Conservation (phyloP, 2,797 vertebrate genomes). For the Delichon dasypus region DNA sequence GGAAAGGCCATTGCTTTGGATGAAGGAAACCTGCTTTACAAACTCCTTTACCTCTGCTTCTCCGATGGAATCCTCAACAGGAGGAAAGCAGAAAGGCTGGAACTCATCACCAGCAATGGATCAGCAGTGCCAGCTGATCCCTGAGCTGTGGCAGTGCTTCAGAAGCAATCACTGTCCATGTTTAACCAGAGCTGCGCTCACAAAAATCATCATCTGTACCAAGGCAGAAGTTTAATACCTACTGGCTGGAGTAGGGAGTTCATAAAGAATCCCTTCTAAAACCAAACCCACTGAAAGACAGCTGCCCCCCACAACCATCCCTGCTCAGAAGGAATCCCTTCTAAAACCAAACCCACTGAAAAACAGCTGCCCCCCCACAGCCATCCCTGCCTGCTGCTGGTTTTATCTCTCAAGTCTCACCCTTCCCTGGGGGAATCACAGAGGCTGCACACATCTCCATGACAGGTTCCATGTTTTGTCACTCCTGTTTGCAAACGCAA, state of each 20-base stretch:
- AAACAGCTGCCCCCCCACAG: not conserved
- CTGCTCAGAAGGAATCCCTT: not conserved
- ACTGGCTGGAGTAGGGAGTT: not conserved
- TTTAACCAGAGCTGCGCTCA: not conserved
- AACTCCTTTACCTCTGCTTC: not conserved
- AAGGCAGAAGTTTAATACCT: not conserved
- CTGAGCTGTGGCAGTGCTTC: not conserved
- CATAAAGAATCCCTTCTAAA: not conserved
- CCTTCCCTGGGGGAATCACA: not conserved
- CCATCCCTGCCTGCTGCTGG: not conserved
- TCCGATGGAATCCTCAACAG: not conserved
- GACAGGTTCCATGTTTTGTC: rapidly evolving
- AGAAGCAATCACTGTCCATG: not conserved
- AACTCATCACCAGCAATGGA: not conserved
- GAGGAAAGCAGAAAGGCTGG: not conserved
- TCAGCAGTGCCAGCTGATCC: not conserved
- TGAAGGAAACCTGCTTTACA: not conserved
- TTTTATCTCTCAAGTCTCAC: not conserved
- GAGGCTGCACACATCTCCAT: not conserved
- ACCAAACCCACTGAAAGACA: not conserved
- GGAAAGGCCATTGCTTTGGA: not conserved
- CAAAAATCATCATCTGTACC: not conserved
- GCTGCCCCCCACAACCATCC: not conserved
- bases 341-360: not conserved
- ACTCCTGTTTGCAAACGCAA: not conserved